phyloP scores from a whole-genome alignment of 2,797 vertebrate genomes.

The Ambastaia sidthimunki region DNA sequence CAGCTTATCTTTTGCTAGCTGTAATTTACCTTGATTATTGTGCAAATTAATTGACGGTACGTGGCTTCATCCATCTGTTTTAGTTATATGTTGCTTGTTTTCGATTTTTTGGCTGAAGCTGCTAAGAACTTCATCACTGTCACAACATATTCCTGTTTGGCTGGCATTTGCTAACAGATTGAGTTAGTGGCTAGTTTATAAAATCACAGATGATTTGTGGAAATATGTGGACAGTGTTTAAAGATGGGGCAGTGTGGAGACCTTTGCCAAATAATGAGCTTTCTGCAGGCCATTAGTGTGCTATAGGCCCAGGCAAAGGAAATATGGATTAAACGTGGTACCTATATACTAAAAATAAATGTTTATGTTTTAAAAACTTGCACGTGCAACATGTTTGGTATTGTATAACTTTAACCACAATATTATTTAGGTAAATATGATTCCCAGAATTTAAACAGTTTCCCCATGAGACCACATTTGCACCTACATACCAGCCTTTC shows the following conservation, averaged over 20 bases:
- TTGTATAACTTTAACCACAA: neutral
- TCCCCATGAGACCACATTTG: slow-evolving; percentile 37
- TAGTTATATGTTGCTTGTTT: slow-evolving; percentile 22
- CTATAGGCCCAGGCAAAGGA: neutral
- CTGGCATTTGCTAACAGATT: slow-evolving; percentile 41
- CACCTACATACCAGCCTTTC: slow-evolving; percentile 29
- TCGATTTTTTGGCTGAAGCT: neutral
- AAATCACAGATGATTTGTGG: slow-evolving; percentile 37
- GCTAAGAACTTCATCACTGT: slow-evolving; percentile 35
- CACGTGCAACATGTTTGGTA: slow-evolving; percentile 2
- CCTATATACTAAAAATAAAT: slow-evolving; percentile 16
- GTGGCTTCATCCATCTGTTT: slow-evolving; percentile 30
- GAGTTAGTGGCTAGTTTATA: slow-evolving; percentile 44
- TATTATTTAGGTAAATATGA: neutral
- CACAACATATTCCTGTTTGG: slow-evolving; percentile 29
- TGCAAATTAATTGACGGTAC: slow-evolving; percentile 16
- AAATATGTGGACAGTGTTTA: slow-evolving; percentile 36
- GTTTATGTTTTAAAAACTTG: slow-evolving; percentile 3
- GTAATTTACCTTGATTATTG: slow-evolving; percentile 24
- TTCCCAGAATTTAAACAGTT: slow-evolving; percentile 2
- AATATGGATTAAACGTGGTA: neutral
- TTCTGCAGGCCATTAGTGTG: slow-evolving; percentile 28
- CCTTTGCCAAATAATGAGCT: slow-evolving; percentile 10
- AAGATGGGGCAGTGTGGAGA: neutral
- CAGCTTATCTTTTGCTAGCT: no score